These are phyloP conservation scores for Nymphalis c-album DNA, from an alignment of 2,888 invertebrate genomes.

Conservation along the genomic window DNA sequence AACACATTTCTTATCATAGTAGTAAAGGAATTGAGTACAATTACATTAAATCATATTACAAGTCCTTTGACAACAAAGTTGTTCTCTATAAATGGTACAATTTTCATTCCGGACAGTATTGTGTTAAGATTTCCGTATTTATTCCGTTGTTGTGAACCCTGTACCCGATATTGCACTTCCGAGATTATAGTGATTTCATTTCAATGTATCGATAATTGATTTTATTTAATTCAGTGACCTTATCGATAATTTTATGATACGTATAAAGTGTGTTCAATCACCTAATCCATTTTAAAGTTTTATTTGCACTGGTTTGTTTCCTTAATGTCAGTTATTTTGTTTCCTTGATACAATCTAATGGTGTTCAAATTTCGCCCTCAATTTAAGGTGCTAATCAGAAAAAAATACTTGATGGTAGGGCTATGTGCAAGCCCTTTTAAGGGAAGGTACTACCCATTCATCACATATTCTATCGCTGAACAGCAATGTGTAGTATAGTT, in stretches of 20 bases:
- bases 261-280: no score
- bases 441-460: no score
- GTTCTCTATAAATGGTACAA: conserved; percentile 3
- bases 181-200: conserved; percentile 27
- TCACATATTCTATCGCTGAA: no score
- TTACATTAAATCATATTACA: conserved; percentile 8
- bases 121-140: conserved; percentile 53
- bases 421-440: no score
- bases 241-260: neutral
- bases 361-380: no score
- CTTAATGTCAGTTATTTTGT: no score
- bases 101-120: conserved; percentile 27
- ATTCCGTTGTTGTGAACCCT: conserved; percentile 63
- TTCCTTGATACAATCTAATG: no score
- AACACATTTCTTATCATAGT: neutral
- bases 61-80: conserved; percentile 9
- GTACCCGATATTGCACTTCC: conserved; percentile 69
- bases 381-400: no score
- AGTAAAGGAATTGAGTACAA: neutral
- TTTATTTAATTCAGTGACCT: neutral
- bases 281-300: no score
- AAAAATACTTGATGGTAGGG: no score
- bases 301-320: no score
- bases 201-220: conserved; percentile 22
- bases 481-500: no score